Evolutionary conservation across 2,113 vertebrate genomes (phyloP).

Genomic region (Neogobius melanostomus): DNA sequence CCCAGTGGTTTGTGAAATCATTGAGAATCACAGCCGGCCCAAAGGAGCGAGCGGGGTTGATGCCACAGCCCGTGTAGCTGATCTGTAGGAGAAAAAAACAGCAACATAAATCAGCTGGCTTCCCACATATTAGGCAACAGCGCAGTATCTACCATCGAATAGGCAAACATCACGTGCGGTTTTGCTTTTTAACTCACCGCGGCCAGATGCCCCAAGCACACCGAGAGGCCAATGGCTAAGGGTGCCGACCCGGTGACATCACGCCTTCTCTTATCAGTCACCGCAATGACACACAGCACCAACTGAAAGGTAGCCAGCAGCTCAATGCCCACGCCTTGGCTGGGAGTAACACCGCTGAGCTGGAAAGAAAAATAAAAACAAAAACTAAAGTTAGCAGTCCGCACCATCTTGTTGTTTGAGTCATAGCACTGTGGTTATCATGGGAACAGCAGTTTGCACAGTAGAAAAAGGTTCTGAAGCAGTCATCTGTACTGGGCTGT

Average conservation of each 20-base stretch:
- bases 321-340: constrained; percentile 92
- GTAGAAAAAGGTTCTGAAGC: too few relatives aligned
- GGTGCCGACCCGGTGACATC: constrained; percentile 90
- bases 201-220: constrained; percentile 90
- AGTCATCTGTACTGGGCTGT: too few relatives aligned
- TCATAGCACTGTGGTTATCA: neutral
- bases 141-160: neutral
- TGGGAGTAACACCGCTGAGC: constrained; percentile 75
- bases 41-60: constrained; percentile 95
- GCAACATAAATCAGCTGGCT: constrained; percentile 12
- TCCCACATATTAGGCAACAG: constrained; percentile 1
- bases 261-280: constrained; percentile 88
- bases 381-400: constrained; percentile 50
- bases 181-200: constrained; percentile 79
- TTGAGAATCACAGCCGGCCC: constrained; percentile 85
- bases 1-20: constrained; percentile 92
- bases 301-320: constrained; percentile 94
- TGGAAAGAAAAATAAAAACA: constrained; percentile 33
- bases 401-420: constrained; percentile 1
- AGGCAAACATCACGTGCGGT: constrained; percentile 1
- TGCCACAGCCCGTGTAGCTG: constrained; percentile 96
- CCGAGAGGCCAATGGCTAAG: constrained; percentile 91
- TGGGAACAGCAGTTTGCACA: too few relatives aligned
- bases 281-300: constrained; percentile 93
- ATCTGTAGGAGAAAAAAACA: constrained; percentile 77